Evolutionary conservation across 2,113 vertebrate genomes (phyloP), one percentile per base, ranked within the genome.

Genomic region (Siphamia tubifer): DNA sequence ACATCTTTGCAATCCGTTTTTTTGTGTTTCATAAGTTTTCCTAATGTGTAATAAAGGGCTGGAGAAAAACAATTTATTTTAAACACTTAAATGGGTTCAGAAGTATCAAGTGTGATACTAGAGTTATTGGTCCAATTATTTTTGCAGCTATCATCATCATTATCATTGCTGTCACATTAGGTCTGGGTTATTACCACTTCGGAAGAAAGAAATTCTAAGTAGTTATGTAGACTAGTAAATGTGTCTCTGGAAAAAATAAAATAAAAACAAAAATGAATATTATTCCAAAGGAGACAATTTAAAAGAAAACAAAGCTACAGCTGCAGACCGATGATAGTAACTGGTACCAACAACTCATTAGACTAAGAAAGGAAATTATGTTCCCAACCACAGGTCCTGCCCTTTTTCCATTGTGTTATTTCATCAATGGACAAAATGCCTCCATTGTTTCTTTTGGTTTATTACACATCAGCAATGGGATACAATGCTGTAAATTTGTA

Each of bases 321-420:
- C 16, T 36, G 54, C 9, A 85, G 34, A 79, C 52, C 57, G 58
- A 20, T 48, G 20, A 32, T 77, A 49, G 61, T 51, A 67, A 54
- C 39, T 60, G 62, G 38, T 57, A 45, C 42, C 68, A 62, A 48
- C 3, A 4, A 32, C 58, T 86, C 73, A 83, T 90, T 75, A 76
- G 27, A 63, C 10, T 25, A 25, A 67, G 35, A 71, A 54, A 83
- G 56, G 75, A 63, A 85, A 25, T 12, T 23, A 39, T n/a, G 27
- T 10, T 24, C 32, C 40, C 30, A 39, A 30, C 15, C 30, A 25
- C 11, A 75, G 72, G 77, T 76, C 61, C 24, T 66, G 67, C 34
- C 42, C 77, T 74, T 27, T 36, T 52, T 54, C 27, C 28, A 43
- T 38, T 39, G 13, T 23, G n/a, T 56, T 67, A 75, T 81, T 69